Evolutionary conservation across 2,888 invertebrate species (phyloP).

Genomic region (Cremastinae sp.): DNA sequence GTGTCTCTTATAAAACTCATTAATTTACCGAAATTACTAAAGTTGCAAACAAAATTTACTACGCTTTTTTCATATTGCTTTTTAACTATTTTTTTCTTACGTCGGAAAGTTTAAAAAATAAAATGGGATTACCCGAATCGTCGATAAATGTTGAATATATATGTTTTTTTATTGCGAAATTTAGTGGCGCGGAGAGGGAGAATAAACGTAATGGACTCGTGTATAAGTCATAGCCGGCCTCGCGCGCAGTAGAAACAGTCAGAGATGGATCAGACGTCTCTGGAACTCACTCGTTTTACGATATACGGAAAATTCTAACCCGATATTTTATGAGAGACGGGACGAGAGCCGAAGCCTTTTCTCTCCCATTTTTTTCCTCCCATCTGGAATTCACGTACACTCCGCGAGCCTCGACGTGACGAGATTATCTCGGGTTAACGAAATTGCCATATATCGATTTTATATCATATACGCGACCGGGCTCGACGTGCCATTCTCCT

Average conservation of each 20-base stretch:
- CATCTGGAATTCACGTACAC: slow-evolving; percentile 31
- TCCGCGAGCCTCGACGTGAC: slow-evolving; percentile 36
- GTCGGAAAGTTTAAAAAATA: no score
- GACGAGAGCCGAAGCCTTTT: slow-evolving; percentile 1
- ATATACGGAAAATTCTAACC: slow-evolving; percentile 15
- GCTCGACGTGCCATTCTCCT: not conserved
- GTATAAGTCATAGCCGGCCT: slow-evolving; percentile 1
- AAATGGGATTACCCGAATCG: no score
- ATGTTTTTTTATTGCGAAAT: no score
- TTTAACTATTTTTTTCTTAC: no score
- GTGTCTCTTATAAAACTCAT: no score
- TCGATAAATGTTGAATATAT: no score
- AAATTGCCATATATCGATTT: slow-evolving; percentile 52
- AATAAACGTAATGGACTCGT: not conserved
- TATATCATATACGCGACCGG: slow-evolving; percentile 11
- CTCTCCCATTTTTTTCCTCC: not conserved
- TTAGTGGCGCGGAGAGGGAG: not conserved
- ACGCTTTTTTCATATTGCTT: no score
- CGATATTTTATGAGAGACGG: slow-evolving; percentile 46
- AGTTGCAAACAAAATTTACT: no score
- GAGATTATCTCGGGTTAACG: slow-evolving; percentile 43
- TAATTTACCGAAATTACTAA: no score
- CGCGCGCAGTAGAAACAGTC: slow-evolving; percentile 13
- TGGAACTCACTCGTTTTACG: slow-evolving; percentile 35
- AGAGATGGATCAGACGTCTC: slow-evolving; percentile 12